A percentile compares a stretch with the other conserved stretches of the same genome.
Evolutionary conservation across 2,797 vertebrate species (phyloP).

Genomic region (Petrocephalus schoutedeni): DNA sequence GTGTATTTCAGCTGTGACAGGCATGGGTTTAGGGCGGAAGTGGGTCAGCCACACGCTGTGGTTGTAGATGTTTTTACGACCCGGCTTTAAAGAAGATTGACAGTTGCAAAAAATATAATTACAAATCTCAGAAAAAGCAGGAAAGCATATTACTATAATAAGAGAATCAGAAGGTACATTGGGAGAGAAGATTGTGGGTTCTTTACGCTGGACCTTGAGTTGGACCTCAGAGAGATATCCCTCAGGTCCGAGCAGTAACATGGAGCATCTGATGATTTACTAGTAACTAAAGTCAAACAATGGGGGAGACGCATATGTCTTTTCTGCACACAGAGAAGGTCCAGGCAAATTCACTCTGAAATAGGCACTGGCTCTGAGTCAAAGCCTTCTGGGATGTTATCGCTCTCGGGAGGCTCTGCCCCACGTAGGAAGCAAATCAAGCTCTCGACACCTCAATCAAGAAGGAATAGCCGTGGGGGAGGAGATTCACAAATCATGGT

Average conservation of each 20-base stretch:
- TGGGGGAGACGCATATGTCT: not conserved
- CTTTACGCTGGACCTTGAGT: not conserved
- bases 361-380: not conserved
- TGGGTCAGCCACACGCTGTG: slow-evolving; percentile 46
- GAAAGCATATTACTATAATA: slow-evolving; percentile 44
- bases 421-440: not conserved
- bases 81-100: slow-evolving; percentile 44
- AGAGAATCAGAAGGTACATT: slow-evolving; percentile 34
- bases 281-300: not conserved
- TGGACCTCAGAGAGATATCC: not conserved
- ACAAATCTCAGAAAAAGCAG: slow-evolving; percentile 44
- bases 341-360: not conserved
- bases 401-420: not conserved
- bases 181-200: not conserved
- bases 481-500: not conserved
- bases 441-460: not conserved
- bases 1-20: not conserved
- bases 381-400: not conserved
- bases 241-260: not conserved
- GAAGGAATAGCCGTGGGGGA: not conserved
- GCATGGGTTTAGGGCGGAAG: slow-evolving; percentile 14
- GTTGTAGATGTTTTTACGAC: slow-evolving; percentile 49
- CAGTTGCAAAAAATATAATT: slow-evolving; percentile 52
- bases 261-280: not conserved
- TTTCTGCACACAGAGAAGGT: no score